Evolutionary conservation across 2,797 vertebrate species (phyloP).

Genomic region (Pelochelys cantorii): DNA sequence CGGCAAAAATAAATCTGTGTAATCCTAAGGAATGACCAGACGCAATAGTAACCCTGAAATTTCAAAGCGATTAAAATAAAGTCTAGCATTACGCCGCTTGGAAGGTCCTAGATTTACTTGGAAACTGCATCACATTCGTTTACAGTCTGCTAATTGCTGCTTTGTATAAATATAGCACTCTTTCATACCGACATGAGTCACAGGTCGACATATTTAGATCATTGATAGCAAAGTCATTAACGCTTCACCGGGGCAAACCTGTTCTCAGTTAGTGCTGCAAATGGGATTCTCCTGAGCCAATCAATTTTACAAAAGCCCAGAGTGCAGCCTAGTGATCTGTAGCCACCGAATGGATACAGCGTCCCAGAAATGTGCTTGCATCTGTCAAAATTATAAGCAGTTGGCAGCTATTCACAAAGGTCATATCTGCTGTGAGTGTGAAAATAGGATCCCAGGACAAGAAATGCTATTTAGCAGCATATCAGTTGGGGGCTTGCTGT

Average conservation of each 20-base stretch:
- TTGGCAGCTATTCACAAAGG: slow-evolving; percentile 83
- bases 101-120: slow-evolving; percentile 76
- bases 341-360: slow-evolving; percentile 71
- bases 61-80: slow-evolving; percentile 79
- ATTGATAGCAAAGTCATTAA: slow-evolving; percentile 78
- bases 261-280: slow-evolving; percentile 66
- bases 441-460: slow-evolving; percentile 86
- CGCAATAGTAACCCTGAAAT: slow-evolving; percentile 81
- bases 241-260: slow-evolving; percentile 74
- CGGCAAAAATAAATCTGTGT: slow-evolving; percentile 78
- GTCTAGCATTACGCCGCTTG: slow-evolving; percentile 74
- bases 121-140: slow-evolving; percentile 83
- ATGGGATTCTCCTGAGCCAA: slow-evolving; percentile 76
- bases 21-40: slow-evolving; percentile 79
- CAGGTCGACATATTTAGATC: slow-evolving; percentile 76
- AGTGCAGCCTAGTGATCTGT: slow-evolving; percentile 63
- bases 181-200: slow-evolving; percentile 73
- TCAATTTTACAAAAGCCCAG: slow-evolving; percentile 80
- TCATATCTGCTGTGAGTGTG: slow-evolving; percentile 83
- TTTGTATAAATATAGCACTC: slow-evolving; percentile 81
- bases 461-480: slow-evolving; percentile 84
- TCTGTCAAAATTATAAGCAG: slow-evolving; percentile 86
- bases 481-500: slow-evolving; percentile 65
- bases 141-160: slow-evolving; percentile 83
- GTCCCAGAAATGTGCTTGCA: slow-evolving; percentile 86